phyloP scores from a whole-genome alignment of 2,797 vertebrate genomes.

The Geotrypetes seraphini region DNA sequence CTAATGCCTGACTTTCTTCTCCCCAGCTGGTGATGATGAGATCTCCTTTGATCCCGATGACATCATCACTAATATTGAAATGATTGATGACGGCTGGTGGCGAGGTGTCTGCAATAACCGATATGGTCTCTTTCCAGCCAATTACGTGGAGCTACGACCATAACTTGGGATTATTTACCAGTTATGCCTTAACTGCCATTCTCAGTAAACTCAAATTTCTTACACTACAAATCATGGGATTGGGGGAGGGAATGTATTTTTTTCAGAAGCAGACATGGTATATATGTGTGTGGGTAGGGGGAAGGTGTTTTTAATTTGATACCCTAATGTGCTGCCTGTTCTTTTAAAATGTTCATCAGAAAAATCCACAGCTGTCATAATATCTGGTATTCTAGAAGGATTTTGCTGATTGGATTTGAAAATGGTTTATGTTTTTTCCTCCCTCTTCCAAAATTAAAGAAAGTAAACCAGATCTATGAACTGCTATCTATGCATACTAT shows the following conservation, averaged over 20 bases:
- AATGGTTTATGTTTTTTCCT: neutral
- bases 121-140: conserved; percentile 90
- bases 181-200: conserved; percentile 26
- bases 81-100: conserved; percentile 98
- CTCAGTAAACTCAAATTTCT: conserved; percentile 14
- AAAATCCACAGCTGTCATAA: conserved; percentile 48
- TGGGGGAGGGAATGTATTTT: no score
- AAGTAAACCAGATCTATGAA: conserved; percentile 7
- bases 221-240: conserved; percentile 38
- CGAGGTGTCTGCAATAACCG: conserved; percentile 78
- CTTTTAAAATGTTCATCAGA: conserved; percentile 42
- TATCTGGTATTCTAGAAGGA: no score
- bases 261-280: conserved; percentile 16
- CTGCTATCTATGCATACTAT: no score
- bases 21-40: conserved; percentile 83
- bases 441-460: conserved; percentile 32
- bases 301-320: no score
- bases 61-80: conserved; percentile 95
- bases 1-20: neutral
- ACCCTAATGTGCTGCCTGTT: conserved; percentile 41
- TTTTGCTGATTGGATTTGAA: conserved; percentile 14
- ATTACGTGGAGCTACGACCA: conserved; percentile 87
- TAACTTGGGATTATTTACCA: conserved; percentile 33
- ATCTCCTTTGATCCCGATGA: conserved; percentile 95
- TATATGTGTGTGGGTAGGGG: conserved; percentile 36